Percentiles rank a stretch among this genome's conserved stretches.
phyloP scores from a whole-genome alignment of 2,888 invertebrate species.

The Nasonia oneida region DNA sequence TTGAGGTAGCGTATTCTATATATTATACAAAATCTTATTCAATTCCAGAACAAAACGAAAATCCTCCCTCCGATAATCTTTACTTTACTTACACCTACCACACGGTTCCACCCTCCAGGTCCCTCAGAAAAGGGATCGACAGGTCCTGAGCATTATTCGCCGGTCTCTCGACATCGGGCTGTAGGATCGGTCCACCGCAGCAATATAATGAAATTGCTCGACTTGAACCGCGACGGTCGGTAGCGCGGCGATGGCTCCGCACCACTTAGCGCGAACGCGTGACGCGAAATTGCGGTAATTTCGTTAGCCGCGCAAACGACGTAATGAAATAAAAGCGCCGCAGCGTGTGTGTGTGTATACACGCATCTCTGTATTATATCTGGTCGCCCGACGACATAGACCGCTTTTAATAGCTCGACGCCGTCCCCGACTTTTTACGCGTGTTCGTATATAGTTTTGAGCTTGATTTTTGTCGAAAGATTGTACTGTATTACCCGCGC shows the following conservation, averaged over 20 bases:
- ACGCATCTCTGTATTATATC: not conserved
- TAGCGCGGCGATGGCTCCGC: slow-evolving; percentile 16
- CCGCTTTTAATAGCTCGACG: slow-evolving; percentile 3
- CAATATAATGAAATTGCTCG: slow-evolving; percentile 52
- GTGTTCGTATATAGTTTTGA: not conserved
- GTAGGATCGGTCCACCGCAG: not conserved
- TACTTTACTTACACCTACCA: too few relatives aligned
- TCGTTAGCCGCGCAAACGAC: slow-evolving; percentile 69
- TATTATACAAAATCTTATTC: too few relatives aligned
- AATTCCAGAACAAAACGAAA: too few relatives aligned
- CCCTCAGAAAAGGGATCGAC: not conserved
- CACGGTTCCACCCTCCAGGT: too few relatives aligned
- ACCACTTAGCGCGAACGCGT: slow-evolving; percentile 47
- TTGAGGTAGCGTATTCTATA: not conserved
- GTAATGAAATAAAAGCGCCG: slow-evolving; percentile 70
- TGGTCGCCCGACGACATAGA: not conserved
- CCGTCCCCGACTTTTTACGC: not conserved
- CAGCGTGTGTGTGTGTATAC: slow-evolving; percentile 2
- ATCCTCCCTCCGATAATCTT: too few relatives aligned
- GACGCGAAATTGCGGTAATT: slow-evolving; percentile 70
- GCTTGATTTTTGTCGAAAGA: not conserved
- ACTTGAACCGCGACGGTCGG: slow-evolving; percentile 37
- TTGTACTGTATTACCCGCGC: not conserved
- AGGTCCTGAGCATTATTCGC: slow-evolving; percentile 7
- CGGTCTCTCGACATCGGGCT: not conserved